Evolutionary conservation across 1,140 invertebrate genomes (phyloP).

Genomic region (Stenopsyche tienmushanensis): DNA sequence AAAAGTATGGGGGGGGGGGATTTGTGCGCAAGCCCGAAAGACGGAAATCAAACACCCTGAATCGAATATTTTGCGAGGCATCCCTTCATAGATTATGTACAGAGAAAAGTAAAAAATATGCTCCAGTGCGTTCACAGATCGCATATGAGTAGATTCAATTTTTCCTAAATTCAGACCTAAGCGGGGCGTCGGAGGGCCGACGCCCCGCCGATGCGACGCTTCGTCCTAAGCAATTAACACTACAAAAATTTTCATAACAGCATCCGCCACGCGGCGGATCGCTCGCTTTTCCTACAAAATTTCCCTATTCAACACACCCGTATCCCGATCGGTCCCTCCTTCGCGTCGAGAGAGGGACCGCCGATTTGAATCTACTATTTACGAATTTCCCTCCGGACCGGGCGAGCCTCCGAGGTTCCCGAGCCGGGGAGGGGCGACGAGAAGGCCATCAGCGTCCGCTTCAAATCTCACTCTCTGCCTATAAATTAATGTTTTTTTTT

Average conservation of each 20-base stretch:
- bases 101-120: constrained; percentile 6
- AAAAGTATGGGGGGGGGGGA: no score
- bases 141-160: constrained; percentile 28
- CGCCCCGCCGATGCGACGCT: background rate
- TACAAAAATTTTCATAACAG: no score
- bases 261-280: no score
- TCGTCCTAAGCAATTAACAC: no score
- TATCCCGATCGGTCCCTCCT: background rate
- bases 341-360: background rate
- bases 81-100: constrained; percentile 14
- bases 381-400: background rate
- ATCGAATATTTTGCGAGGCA: no score
- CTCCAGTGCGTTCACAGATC: constrained; percentile 13
- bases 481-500: constrained; percentile 23
- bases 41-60: no score
- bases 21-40: no score
- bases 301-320: background rate
- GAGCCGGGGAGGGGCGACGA: background rate
- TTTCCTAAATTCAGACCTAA: background rate
- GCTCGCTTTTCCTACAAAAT: background rate
- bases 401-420: background rate
- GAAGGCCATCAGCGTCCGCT: background rate
- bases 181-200: background rate
- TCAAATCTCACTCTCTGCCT: constrained; percentile 25
- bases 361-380: constrained; percentile 3